Evolutionary conservation across 1,140 invertebrate species (phyloP).

Genomic region (Microplitis mediator): DNA sequence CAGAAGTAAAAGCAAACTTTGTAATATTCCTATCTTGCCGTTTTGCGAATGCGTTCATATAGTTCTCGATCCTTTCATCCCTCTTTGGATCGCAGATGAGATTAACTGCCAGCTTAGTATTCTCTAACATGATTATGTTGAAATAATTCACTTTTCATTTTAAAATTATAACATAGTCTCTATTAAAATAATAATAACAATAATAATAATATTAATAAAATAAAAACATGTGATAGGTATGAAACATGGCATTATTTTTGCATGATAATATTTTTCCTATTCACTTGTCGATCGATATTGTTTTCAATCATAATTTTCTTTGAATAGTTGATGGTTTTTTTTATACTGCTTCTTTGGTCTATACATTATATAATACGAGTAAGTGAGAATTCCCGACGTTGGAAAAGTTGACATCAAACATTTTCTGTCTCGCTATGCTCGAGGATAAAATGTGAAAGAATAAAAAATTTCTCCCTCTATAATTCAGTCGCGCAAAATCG

Average conservation of each 20-base stretch:
- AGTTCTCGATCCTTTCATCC: not conserved
- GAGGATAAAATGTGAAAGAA: constrained; percentile 15
- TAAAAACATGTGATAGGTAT: too few species aligned
- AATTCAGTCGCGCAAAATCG: constrained; percentile 31
- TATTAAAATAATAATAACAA: not conserved
- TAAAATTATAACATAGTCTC: not conserved
- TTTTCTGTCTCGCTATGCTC: not conserved
- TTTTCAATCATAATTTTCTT: not conserved
- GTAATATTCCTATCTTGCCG: not conserved
- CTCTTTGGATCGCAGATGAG: constrained; percentile 5
- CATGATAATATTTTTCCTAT: too few species aligned
- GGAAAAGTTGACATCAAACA: not conserved
- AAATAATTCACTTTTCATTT: not conserved
- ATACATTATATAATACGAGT: not conserved
- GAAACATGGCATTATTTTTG: too few species aligned
- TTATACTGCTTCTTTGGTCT: not conserved
- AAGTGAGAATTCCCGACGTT: not conserved
- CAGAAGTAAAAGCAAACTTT: not conserved
- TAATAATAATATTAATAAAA: not conserved
- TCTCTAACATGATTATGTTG: constrained; percentile 2
- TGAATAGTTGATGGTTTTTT: not conserved
- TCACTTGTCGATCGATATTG: too few species aligned
- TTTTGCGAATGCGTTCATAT: constrained; percentile 5
- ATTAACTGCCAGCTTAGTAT: constrained; percentile 12
- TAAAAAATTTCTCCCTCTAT: constrained; percentile 27